A percentile compares a stretch with the other conserved stretches of the same genome.
These are phyloP conservation scores for Drosophila baimaii DNA, from an alignment of 1,140 invertebrate genomes.

Conservation along the genomic window DNA sequence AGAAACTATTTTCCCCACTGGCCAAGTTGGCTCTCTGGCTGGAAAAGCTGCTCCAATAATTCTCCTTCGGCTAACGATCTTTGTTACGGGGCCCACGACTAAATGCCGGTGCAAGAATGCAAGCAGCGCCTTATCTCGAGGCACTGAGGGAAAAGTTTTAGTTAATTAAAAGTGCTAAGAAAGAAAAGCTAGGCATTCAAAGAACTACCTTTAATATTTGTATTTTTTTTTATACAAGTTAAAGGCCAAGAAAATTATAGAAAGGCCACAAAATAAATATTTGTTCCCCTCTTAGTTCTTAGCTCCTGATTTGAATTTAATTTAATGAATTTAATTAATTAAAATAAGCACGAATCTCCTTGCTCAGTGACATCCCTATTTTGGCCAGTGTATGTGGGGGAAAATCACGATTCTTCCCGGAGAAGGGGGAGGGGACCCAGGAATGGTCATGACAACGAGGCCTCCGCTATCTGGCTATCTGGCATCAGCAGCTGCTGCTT, in stretches of 20 bases:
- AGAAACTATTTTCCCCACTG: constrained; percentile 36
- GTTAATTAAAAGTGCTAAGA: not conserved
- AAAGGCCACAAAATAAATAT: too few relatives aligned
- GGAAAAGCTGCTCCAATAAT: constrained; percentile 46
- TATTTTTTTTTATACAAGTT: too few relatives aligned
- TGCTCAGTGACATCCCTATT: not conserved
- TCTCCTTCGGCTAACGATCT: constrained; percentile 41
- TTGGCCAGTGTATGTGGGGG: constrained; percentile 22
- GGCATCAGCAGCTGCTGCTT: constrained; percentile 43
- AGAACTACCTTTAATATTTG: not conserved
- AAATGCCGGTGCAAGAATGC: constrained; percentile 42
- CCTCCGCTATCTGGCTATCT: constrained; percentile 39
- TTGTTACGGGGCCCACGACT: constrained; percentile 43
- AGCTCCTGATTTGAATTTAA: not conserved
- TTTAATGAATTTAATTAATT: not conserved
- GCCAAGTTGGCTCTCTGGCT: not conserved
- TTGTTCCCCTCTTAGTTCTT: too few relatives aligned
- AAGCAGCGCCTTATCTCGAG: constrained; percentile 15
- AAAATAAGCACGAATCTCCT: not conserved
- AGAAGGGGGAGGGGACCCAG: constrained; percentile 28
- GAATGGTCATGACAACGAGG: constrained; percentile 40
- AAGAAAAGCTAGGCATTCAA: too few relatives aligned
- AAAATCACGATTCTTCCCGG: constrained; percentile 52
- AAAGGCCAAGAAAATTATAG: too few relatives aligned
- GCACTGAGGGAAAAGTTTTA: constrained; percentile 1